Evolutionary conservation across 1,140 invertebrate species (phyloP).

Genomic region (Delia radicum): DNA sequence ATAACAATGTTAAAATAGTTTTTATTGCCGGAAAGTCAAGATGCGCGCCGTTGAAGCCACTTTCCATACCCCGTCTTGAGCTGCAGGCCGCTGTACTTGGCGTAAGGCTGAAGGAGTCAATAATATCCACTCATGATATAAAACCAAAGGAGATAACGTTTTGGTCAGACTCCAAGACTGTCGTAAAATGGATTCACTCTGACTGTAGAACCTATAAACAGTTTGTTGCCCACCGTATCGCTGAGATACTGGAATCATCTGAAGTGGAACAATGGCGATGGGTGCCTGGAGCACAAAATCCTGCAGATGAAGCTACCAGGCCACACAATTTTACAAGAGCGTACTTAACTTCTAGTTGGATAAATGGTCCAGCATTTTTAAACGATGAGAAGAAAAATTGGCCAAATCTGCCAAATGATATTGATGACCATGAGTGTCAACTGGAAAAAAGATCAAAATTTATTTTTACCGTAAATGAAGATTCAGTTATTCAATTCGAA

Average conservation of each 20-base stretch:
- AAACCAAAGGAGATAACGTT: constrained; percentile 25
- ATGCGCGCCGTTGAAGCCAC: not conserved
- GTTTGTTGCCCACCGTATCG: constrained; percentile 53
- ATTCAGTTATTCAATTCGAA: not conserved
- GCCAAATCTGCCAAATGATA: not conserved
- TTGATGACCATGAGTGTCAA: not conserved
- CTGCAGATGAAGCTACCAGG: constrained; percentile 38
- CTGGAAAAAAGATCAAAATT: not conserved
- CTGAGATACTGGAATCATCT: constrained; percentile 44
- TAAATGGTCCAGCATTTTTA: not conserved
- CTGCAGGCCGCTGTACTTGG: constrained; percentile 2
- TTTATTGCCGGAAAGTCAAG: constrained; percentile 14
- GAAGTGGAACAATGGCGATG: not conserved
- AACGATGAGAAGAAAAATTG: not conserved
- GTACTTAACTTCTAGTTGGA: not conserved
- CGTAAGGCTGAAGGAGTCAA: not conserved
- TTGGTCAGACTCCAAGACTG: constrained; percentile 48
- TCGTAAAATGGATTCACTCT: constrained; percentile 30
- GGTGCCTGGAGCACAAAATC: constrained; percentile 31
- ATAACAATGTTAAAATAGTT: not conserved
- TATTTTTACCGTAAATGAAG: not conserved
- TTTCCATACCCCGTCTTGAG: constrained; percentile 13
- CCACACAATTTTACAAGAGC: not conserved
- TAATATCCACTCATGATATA: not conserved
- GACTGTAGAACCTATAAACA: constrained; percentile 40